Evolutionary conservation across 2,113 vertebrate genomes (phyloP).

Genomic region (Porphyrio hochstetteri): DNA sequence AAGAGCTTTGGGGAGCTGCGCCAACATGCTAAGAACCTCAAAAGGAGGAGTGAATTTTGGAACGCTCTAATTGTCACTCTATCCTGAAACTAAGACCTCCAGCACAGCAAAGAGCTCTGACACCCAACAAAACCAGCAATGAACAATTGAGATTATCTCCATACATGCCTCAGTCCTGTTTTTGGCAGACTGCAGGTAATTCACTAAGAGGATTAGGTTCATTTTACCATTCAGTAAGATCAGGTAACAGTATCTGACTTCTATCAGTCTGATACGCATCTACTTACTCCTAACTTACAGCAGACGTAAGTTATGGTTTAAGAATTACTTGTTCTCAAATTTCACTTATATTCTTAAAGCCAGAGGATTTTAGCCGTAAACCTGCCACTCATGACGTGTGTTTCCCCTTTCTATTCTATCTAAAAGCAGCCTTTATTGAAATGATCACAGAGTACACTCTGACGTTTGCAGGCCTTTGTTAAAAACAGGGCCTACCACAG

Average conservation of each 20-base stretch:
- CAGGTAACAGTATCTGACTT: neutral
- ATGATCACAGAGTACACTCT: neutral
- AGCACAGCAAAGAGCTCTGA: neutral
- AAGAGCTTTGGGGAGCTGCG: neutral
- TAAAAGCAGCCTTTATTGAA: neutral
- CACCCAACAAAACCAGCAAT: neutral
- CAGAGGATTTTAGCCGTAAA: neutral
- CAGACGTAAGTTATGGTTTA: neutral
- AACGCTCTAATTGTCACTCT: neutral
- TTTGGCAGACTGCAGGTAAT: neutral
- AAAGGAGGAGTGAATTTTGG: neutral
- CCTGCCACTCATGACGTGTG: neutral
- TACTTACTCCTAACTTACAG: neutral
- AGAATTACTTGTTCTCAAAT: neutral
- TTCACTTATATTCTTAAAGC: neutral
- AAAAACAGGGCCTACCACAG: neutral
- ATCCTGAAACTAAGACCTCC: neutral
- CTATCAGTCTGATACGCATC: neutral
- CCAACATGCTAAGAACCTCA: neutral
- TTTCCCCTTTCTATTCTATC: neutral
- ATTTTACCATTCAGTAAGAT: neutral
- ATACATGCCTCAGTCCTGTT: neutral
- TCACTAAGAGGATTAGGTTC: neutral
- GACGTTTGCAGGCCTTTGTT: neutral
- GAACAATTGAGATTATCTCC: neutral